Base-by-base conservation (phyloP, 2,113 vertebrate genomes). In the Mixornis gularis region DNA sequence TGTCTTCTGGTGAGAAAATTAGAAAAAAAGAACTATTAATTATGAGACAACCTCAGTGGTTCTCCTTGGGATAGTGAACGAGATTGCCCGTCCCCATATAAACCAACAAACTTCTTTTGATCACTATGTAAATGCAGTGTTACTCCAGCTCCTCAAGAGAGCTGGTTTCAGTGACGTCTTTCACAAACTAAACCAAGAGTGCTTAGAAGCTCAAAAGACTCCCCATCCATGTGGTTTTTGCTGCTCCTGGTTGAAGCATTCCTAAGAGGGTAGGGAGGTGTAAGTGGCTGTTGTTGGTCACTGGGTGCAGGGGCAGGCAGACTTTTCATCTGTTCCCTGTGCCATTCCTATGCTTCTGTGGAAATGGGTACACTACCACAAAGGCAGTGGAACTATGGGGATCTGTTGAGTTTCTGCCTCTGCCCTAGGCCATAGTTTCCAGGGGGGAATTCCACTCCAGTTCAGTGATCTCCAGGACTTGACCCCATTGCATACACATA, bases 31-130 rank as follows among this genome's bases (percentile, higher is more conserved):
- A 73, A 63, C 3, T n/a, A 22, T 86, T 94, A 79, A 89, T 94
- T 92, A 89, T 10, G 8, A 94, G 64, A 52, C 81, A 89, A 55
- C 40, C 68, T 81, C 48, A 74, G 17, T 56, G 44, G 64, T 94
- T 87, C n/a, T 91, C 36, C n/a, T 63, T 56, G 62, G 52, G 27
- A 83, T 10, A 22, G 32, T 16, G 30, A 56, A 69, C 52, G n/a
- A 51, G 29, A 18, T 71, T 89, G 30, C 10, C 9, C 5, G 5
- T 90, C 69, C 77, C 36, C 7, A 9, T 36, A 43, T 6, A 81
- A 80, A 78, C 21, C 27, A 71, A 63, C 3, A 0, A 59, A 25
- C 10, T 58, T 15, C 27, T 78, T 71, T 68, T 1, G 3, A 34
- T 73, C 59, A 40, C 13, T 22, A 16, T 41, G 43, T 36, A 78